Base-by-base conservation (phyloP, 2,797 vertebrate species). In the Glossophaga mutica region DNA sequence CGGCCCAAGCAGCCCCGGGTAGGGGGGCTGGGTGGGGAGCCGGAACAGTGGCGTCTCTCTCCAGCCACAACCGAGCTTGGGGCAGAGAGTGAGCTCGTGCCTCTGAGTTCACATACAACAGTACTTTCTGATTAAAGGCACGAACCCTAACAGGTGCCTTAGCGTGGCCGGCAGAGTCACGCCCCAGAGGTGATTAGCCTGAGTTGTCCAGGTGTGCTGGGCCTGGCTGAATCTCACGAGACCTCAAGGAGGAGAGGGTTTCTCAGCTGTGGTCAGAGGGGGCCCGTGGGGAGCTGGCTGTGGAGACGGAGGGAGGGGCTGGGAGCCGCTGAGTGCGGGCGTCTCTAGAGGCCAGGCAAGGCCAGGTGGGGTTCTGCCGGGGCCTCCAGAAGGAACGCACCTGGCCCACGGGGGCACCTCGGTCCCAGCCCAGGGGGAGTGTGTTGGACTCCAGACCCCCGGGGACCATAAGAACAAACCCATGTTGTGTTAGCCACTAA, bases 261-360 rank as follows among this genome's bases (percentile, higher is more conserved):
- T 3, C 26, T n/a, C 14, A 1, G 16, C 12, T 1, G 29, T 1
- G 19, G 26, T n/a, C 48, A 22, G 37, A 44, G 4, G n/a, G 15
- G 19, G 21, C 0, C 0, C 2, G 3, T 55, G 59, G 26, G 32
- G 42, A 29, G 26, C 11, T 29, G 67, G 32, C 42, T 34, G 6
- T 44, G 48, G 68, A 19, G 4, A 15, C 3, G 24, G 14, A 21
- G 32, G 2, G 9, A 34, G 12, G 24, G 29, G 5, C 46, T 2
- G 0, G 2, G 6, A 48, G 76, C 11, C 5, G 3, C 3, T 26
- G 5, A 22, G 9, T 0, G 0, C 6, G 14, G 57, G 9, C 2
- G 0, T 42, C 55, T 74, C 67, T 21, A 3, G 37, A 14, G 5
- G 68, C 34, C 68, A 24, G 48, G 24, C 6, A 6, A 68, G 34